Conservation (phyloP, 2,797 vertebrate species). For the Phylloscopus collybita region DNA sequence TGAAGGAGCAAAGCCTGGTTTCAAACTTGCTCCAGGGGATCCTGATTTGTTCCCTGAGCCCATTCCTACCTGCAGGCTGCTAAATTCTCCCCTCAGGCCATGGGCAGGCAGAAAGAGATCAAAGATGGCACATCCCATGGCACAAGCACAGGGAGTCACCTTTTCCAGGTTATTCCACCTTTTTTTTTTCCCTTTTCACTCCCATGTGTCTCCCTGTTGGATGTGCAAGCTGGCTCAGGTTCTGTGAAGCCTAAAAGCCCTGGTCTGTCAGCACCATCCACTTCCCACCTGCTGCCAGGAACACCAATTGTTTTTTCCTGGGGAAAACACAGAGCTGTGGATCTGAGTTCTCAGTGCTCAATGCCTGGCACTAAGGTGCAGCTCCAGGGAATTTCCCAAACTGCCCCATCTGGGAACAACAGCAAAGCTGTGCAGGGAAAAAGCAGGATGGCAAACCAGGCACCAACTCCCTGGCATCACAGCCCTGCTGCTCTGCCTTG, state of each 20-base stretch:
- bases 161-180: neutral
- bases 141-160: neutral
- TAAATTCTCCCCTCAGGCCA: neutral
- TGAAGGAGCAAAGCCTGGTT: rapidly evolving
- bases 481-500: neutral
- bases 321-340: neutral
- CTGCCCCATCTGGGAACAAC: neutral
- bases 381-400: neutral
- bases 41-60: neutral
- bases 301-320: neutral
- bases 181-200: neutral
- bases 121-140: neutral
- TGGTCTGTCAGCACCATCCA: neutral
- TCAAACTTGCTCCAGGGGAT: neutral
- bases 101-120: neutral
- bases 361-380: neutral
- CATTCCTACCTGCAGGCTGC: neutral
- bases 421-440: neutral
- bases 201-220: neutral
- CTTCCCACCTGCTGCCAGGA: neutral
- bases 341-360: rapidly evolving
- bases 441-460: neutral
- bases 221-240: neutral
- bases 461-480: neutral
- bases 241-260: neutral